Evolutionary conservation across 2,797 vertebrate genomes (phyloP), one percentile per base, ranked within the genome.

Genomic region (Oryzias dopingdopingensis): DNA sequence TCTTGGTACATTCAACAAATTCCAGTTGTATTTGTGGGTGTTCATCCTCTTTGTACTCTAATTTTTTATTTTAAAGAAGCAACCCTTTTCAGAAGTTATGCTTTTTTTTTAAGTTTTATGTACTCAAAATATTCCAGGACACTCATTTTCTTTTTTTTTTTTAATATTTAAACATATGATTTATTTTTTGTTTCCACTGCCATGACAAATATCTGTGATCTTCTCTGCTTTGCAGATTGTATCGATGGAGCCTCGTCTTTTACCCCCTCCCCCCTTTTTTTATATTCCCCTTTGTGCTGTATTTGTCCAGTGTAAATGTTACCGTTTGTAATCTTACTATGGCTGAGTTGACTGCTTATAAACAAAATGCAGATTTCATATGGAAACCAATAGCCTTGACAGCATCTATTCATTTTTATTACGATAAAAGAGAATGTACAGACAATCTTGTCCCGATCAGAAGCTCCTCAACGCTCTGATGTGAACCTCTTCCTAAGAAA

Each of bases 391-490:
- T 90, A 83, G 89, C 89, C 87, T 90, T 91, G 87, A 89, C 87
- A 65, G 62, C 62, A 49, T 87, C 80, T 85, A 80, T 75, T 65
- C 70, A 65, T 56, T 75, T 86, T 84, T 83, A 75, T 78, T 81
- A 76, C 26, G 59, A 78, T 62, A 66, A 82, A 85, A 77, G 69
- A 86, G 90, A 92, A 91, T 91, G 90, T 92, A 89, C 86, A 82
- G 91, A 92, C 90, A 92, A 92, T 92, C 91, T 83, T 87, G 87
- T 90, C 88, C 83, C 82, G 70, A 80, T 89, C 84, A 84, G 76
- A 85, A 76, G 73, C 74, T 63, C 24, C 56, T 72, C 52, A 67
- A 61, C 67, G 78, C 65, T 23, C 80, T 87, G 79, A 78, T 76
- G 56, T 75, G 73, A 67, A 83, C 61, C 60, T 80, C 84, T 80